Conservation (phyloP, 1,140 invertebrate species). For the Hirudo medicinalis region DNA sequence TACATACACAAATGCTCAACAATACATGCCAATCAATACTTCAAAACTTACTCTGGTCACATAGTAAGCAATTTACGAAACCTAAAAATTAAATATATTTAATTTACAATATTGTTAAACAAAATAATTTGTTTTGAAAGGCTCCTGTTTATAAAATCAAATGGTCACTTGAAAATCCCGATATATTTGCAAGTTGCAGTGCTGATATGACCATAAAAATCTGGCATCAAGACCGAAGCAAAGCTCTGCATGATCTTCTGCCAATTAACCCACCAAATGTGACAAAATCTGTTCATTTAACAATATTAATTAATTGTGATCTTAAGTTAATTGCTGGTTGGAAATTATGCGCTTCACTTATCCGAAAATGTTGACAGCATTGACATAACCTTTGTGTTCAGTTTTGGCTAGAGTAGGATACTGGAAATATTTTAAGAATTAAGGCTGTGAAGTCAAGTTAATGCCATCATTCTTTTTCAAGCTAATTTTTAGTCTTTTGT, state of each 20-base stretch:
- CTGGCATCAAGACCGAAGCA: conserved; percentile 1
- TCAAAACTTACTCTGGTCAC: conserved; percentile 8
- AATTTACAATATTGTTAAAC: neutral
- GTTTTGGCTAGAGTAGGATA: too few species aligned
- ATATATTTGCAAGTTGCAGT: conserved; percentile 7
- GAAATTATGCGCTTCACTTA: too few species aligned
- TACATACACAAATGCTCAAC: conserved; percentile 4
- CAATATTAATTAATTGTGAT: too few species aligned
- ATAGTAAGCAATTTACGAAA: neutral
- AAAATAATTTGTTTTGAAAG: neutral
- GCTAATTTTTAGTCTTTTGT: too few species aligned
- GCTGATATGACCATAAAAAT: conserved; percentile 9
- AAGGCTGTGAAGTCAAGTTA: too few species aligned
- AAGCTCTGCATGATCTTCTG: neutral
- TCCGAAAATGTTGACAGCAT: too few species aligned
- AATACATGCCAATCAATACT: conserved; percentile 8
- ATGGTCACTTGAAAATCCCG: neutral
- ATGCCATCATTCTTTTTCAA: too few species aligned
- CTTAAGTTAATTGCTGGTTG: too few species aligned
- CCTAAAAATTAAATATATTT: neutral
- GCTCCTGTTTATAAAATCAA: neutral
- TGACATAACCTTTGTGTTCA: too few species aligned
- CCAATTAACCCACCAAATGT: conserved; percentile 7
- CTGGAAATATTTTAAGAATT: too few species aligned
- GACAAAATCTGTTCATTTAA: neutral